Evolutionary conservation across 2,797 vertebrate species (phyloP).

Genomic region (Notolepis coatsorum): DNA sequence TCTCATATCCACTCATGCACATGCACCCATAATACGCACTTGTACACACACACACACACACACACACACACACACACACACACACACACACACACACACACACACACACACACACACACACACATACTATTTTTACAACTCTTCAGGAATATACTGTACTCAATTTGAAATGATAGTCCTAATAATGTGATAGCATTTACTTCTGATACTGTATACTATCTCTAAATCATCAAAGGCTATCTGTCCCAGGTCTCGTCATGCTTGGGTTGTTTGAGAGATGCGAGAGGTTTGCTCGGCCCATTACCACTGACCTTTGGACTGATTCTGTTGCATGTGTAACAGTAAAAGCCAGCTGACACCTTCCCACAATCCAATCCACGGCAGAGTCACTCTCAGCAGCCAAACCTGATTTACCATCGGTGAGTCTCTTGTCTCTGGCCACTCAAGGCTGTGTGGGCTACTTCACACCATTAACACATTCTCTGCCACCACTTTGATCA

Average conservation of each 20-base stretch:
- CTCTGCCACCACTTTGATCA: no score
- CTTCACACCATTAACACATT: background rate
- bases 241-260: background rate
- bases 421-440: background rate
- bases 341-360: conserved; percentile 23
- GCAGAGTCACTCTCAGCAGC: conserved; percentile 13
- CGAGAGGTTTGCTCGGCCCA: background rate
- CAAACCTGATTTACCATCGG: conserved; percentile 6
- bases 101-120: background rate
- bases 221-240: background rate
- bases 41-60: background rate
- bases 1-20: background rate
- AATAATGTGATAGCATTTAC: background rate
- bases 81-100: background rate
- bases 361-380: conserved; percentile 39
- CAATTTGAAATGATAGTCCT: no score
- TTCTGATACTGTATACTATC: background rate
- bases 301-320: background rate
- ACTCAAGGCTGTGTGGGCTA: no score
- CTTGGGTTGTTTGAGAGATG: background rate
- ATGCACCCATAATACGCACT: background rate
- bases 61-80: background rate
- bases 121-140: no score
- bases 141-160: background rate
- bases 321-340: conserved; percentile 1